phyloP scores from a whole-genome alignment of 2,113 vertebrate species.

The Laterallus jamaicensis region DNA sequence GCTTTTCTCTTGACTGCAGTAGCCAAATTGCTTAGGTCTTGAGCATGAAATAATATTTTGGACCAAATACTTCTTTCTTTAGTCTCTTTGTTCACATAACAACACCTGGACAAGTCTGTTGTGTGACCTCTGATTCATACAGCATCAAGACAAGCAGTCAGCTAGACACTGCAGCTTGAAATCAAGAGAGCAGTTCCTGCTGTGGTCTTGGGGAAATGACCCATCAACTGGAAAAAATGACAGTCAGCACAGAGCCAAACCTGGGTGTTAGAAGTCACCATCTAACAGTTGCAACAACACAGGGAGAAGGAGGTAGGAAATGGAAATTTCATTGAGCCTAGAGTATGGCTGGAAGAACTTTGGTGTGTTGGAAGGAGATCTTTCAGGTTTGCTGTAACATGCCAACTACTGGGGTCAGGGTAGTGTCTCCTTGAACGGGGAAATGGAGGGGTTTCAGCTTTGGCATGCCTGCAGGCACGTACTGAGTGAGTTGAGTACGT shows the following conservation, averaged over 20 bases:
- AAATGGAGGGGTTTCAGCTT: neutral
- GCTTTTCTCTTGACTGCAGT: neutral
- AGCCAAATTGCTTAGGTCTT: neutral
- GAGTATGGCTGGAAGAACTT: neutral
- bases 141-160: neutral
- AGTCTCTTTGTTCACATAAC: neutral
- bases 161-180: neutral
- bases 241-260: no score
- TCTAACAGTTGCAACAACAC: neutral
- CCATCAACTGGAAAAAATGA: neutral
- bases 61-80: neutral
- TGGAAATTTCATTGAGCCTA: neutral
- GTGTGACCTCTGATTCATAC: rapidly evolving
- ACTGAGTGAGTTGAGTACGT: neutral
- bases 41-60: neutral
- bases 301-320: neutral
- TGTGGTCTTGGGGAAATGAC: neutral
- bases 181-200: neutral
- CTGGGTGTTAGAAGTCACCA: neutral
- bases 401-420: neutral
- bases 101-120: neutral
- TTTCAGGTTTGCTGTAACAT: neutral
- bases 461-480: neutral
- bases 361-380: neutral
- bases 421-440: no score